Evolutionary conservation across 2,797 vertebrate species (phyloP), one percentile per base, ranked within the genome.

Genomic region (Microcaecilia unicolor): DNA sequence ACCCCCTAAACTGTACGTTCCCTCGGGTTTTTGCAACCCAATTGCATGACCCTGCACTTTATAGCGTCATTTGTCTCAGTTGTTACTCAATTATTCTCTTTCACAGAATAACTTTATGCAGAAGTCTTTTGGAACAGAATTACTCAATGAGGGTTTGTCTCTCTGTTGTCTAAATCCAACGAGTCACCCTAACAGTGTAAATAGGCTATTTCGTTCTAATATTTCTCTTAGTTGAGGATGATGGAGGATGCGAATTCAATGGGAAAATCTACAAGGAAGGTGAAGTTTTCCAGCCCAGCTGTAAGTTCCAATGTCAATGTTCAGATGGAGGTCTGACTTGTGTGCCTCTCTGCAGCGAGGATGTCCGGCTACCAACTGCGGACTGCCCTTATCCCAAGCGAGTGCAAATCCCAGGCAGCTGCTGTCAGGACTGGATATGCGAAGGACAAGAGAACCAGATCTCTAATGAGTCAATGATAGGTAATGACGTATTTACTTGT

Each of bases 391-490:
- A 73, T 48, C 94, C 95, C 0, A 80, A 72, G 25, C 72, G 62
- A 0, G 31, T 94, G 7, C 73, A 78, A 18, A 47, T 91, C 4
- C 90, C 85, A 0, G 94, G 92, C 13, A 88, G 84, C 51, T 98
- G 95, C 80, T 98, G 95, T 55, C 88, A 79, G 1, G 87, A 93
- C 50, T 98, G 95, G 95, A 71, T 92, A 66, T 98, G 95, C 3
- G 82, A 90, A 43, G 74, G 68, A 58, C 61, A 63, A n/a, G 51
- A 71, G 37, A 69, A 58, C 71, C 73, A 51, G 28, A 17, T 28
- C 6, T 6, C 41, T 42, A 51, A 25, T 27, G 13, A 25, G 12
- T 26, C 9, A 1, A 37, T 14, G 15, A 39, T 12, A 54, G 61
- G 69, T 70, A 48, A 53, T 4, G 9, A 5, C 4, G 7, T 24